Evolutionary conservation across 2,888 invertebrate species (phyloP), one percentile per base, ranked within the genome.

Genomic region (Eristalis arbustorum): DNA sequence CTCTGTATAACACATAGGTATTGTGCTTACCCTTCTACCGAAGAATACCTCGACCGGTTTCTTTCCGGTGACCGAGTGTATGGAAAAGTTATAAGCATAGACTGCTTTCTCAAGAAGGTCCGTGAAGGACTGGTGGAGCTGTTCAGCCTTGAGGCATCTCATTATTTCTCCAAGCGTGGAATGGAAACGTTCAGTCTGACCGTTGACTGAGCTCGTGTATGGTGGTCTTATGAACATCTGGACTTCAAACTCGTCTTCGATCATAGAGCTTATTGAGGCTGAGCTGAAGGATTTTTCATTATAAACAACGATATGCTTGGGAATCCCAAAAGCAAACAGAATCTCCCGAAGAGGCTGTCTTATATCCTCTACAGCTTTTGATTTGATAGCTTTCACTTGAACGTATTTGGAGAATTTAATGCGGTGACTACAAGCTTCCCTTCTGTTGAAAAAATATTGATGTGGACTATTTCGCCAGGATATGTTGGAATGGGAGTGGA

Each of bases 81-180:
- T 28, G 28, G n/a, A n/a, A 1, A 10, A 40, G 34, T 71, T 71
- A 42, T 71, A 71, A 34, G 37, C 71, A n/a, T 25, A 23, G 1
- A 61, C 37, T 1, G 40, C 23, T 18, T n/a, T 40, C 23, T 71
- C 71, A 5, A 71, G 25, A 14, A 84, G 79, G 61, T 84, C 79
- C 25, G n/a, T 25, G 40, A 84, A 84, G 28, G 80, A 42, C 11
- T 22, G 57, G 10, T 73, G 28, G 62, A 25, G 25, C 10, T 64
- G 23, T 14, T 73, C 37, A 2, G 59, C 13, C 61, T 59, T 62
- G 14, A 77, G 25, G 42, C 79, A 85, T 18, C 85, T n/a, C 64
- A 81, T 76, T 14, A 88, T 87, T 76, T 88, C 88, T 1, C 88
- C 66, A n/a, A 89, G 59, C 1, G 88, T 88, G 10, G 84, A 88